Evolutionary conservation across 2,888 invertebrate genomes (phyloP), one percentile per base, ranked within the genome.

Genomic region (Pristionchus arcanus): DNA sequence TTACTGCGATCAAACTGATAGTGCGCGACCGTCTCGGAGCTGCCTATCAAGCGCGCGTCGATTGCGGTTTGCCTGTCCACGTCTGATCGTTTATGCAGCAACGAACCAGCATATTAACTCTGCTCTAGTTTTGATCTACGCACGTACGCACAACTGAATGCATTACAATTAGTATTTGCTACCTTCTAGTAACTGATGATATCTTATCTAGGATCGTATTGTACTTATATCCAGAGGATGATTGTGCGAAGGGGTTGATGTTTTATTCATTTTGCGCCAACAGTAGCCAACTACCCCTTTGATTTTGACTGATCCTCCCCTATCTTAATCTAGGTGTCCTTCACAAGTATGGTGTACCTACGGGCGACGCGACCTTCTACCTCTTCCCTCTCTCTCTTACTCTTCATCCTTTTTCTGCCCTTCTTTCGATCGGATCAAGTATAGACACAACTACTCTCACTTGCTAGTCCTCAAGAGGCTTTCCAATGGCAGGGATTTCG

Each of bases 291-390:
- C 13, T 31, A 15, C 34, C n/a, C n/a, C 34, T 77, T 21, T 25
- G n/a, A 77, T 74, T 74, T 31, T 34, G 74, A 9, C n/a, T 5
- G 66, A 25, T 31, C 25, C 34, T 34, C 2, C 42, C 42, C 7
- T 3, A 49, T 49, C 42, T 49, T 42, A 37, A 77, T 77, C 77
- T 42, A 42, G 77, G 49, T 16, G 77, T 34, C 77, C 77, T 77
- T 77, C 77, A 77, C 77, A 77, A 77, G 77, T 77, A 77, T 74
- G 37, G 34, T 74, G 74, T 77, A 77, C 77, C 77, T 71, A 34
- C 66, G 66, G 66, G 59, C 7, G 66, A n/a, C n/a, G n/a, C 28
- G 71, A 71, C 71, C 71, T 71, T 71, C 71, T 71, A 71, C 71
- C 71, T 66, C 25, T 66, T 25, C 66, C 28, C 28, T 34, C 71